phyloP scores from a whole-genome alignment of 1,140 invertebrate genomes.

The Lepidotrigona ventralis region DNA sequence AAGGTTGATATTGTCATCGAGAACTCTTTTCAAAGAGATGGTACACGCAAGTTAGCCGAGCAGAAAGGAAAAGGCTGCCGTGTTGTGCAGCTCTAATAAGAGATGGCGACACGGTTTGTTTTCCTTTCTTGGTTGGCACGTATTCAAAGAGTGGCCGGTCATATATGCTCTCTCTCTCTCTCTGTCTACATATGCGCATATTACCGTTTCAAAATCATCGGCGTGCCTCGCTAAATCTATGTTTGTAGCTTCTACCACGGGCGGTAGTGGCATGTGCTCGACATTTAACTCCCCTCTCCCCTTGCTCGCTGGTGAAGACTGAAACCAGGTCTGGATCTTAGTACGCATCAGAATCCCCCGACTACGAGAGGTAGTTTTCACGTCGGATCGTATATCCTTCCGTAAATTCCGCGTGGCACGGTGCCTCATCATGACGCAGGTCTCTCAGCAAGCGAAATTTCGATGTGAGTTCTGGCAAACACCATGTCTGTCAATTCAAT shows the following conservation, averaged over 20 bases:
- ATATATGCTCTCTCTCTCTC: neutral
- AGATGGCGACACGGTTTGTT: slow-evolving; percentile 66
- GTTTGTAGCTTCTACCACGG: slow-evolving; percentile 46
- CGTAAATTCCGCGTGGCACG: neutral
- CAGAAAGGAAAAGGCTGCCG: slow-evolving; percentile 35
- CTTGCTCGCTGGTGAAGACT: slow-evolving; percentile 47
- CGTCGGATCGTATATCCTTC: slow-evolving; percentile 5
- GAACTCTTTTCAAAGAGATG: too few relatives aligned
- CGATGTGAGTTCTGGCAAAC: slow-evolving; percentile 65
- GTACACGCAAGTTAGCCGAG: neutral
- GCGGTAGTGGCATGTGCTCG: slow-evolving; percentile 11
- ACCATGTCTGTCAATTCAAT: neutral
- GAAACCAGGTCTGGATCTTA: slow-evolving; percentile 70
- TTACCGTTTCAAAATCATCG: slow-evolving; percentile 6
- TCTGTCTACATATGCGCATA: neutral
- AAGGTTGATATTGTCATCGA: too few relatives aligned
- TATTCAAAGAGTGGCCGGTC: slow-evolving; percentile 15
- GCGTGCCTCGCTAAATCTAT: slow-evolving; percentile 27
- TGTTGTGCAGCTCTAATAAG: slow-evolving; percentile 37
- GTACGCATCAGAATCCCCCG: slow-evolving; percentile 66
- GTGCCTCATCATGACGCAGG: slow-evolving; percentile 55
- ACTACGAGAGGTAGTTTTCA: slow-evolving; percentile 59
- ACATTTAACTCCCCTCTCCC: slow-evolving; percentile 8
- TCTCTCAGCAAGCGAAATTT: slow-evolving; percentile 68
- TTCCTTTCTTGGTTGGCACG: slow-evolving; percentile 35